These are phyloP conservation scores for Acronicta psi DNA, from an alignment of 2,888 invertebrate genomes.

Conservation along the genomic window DNA sequence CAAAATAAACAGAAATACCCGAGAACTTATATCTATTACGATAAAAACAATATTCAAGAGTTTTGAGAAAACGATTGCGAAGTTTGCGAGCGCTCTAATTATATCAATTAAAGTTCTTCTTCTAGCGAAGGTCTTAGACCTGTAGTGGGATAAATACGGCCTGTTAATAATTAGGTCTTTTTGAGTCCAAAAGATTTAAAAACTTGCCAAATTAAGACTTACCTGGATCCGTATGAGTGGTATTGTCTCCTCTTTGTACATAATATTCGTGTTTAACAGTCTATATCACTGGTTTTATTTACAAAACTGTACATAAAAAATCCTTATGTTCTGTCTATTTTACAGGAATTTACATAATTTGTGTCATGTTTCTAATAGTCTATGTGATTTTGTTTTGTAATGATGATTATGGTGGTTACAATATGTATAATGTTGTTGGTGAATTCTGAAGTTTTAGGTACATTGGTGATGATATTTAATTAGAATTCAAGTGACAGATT, in stretches of 20 bases:
- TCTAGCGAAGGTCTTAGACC: too few relatives aligned
- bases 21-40: slow-evolving; percentile 1
- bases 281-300: slow-evolving; percentile 51
- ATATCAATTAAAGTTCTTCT: slow-evolving; percentile 28
- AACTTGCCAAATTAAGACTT: slow-evolving; percentile 58
- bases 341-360: slow-evolving; percentile 74
- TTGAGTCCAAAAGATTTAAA: slow-evolving; percentile 2
- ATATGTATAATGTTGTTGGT: too few relatives aligned
- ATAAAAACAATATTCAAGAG: slow-evolving; percentile 9
- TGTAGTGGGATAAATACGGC: too few relatives aligned
- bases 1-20: too few relatives aligned
- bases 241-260: slow-evolving; percentile 84
- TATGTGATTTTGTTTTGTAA: slow-evolving; percentile 10
- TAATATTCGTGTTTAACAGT: slow-evolving; percentile 65
- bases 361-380: slow-evolving; percentile 31
- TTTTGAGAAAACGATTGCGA: slow-evolving; percentile 11
- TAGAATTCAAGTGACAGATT: too few relatives aligned
- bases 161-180: not conserved
- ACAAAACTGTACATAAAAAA: slow-evolving; percentile 47
- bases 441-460: too few relatives aligned
- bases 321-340: slow-evolving; percentile 46
- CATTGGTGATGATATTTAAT: too few relatives aligned
- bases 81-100: slow-evolving; percentile 26
- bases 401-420: not conserved
- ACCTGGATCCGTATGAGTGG: slow-evolving; percentile 86